Conservation (phyloP, 1,140 invertebrate species). For the Drosophila subpulchrella region DNA sequence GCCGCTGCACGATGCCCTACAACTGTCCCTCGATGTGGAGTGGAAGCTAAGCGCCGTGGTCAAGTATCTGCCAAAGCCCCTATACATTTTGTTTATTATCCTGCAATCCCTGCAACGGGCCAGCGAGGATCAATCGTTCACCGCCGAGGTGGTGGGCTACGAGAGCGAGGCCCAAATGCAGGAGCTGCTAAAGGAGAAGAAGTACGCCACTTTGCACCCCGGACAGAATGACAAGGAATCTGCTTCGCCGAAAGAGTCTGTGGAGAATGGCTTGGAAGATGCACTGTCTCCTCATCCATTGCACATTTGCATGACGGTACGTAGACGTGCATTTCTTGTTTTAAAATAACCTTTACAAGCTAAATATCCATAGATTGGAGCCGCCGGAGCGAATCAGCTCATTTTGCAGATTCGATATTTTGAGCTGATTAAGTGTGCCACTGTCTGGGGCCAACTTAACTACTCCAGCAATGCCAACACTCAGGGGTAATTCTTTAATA, state of each 20-base stretch:
- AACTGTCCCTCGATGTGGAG: constrained; percentile 91
- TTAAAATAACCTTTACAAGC: background rate
- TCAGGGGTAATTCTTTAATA: constrained; percentile 28
- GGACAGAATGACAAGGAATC: constrained; percentile 77
- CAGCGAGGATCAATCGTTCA: constrained; percentile 88
- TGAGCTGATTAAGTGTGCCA: constrained; percentile 53
- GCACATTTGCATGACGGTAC: constrained; percentile 87
- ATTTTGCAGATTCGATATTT: constrained; percentile 53
- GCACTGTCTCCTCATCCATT: constrained; percentile 89
- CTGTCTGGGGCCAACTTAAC: constrained; percentile 41
- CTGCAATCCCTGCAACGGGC: constrained; percentile 91
- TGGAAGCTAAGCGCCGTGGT: constrained; percentile 91
- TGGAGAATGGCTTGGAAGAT: constrained; percentile 50
- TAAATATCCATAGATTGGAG: constrained; percentile 32
- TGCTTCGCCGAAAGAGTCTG: constrained; percentile 67
- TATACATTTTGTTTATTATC: constrained; percentile 96
- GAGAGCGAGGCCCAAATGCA: constrained; percentile 89
- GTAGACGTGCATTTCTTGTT: background rate
- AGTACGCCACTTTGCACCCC: constrained; percentile 74
- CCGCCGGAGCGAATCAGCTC: constrained; percentile 37
- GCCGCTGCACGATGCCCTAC: constrained; percentile 95
- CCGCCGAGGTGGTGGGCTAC: constrained; percentile 90
- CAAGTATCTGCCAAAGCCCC: constrained; percentile 90
- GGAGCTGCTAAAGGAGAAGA: constrained; percentile 85
- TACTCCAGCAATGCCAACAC: constrained; percentile 15